Evolutionary conservation across 2,797 vertebrate species (phyloP).

Genomic region (Neosalanx taihuensis): DNA sequence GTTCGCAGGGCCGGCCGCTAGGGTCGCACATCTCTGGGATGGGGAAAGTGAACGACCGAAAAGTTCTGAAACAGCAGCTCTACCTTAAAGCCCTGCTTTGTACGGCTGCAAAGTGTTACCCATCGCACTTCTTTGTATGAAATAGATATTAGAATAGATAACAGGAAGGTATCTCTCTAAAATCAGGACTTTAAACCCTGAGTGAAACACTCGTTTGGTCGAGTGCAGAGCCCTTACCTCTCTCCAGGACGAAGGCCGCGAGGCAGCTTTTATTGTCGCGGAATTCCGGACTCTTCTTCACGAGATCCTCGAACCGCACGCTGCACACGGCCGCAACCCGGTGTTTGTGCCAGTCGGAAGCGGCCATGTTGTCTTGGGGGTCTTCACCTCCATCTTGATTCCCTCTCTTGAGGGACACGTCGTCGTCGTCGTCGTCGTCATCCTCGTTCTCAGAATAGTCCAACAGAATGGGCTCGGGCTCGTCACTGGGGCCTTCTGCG

Average conservation of each 20-base stretch:
- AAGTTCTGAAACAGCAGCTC: not conserved
- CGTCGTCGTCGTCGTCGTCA: constrained; percentile 5
- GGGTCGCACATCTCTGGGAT: constrained; percentile 55
- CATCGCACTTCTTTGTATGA: too few species aligned
- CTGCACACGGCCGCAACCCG: constrained; percentile 67
- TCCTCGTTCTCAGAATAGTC: constrained; percentile 30
- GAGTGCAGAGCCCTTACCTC: constrained; percentile 50
- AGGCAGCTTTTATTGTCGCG: constrained; percentile 66
- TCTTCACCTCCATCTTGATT: constrained; percentile 47
- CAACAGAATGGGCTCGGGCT: not conserved
- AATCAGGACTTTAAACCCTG: not conserved
- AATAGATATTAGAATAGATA: too few species aligned
- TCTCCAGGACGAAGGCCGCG: constrained; percentile 73
- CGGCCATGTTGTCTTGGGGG: not conserved
- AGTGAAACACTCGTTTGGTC: not conserved
- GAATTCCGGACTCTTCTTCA: constrained; percentile 65
- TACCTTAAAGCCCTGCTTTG: not conserved
- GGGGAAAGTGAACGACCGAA: not conserved
- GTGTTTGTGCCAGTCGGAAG: constrained; percentile 66
- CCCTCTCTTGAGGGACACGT: constrained; percentile 25
- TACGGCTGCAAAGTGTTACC: too few species aligned
- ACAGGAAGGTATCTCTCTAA: not conserved
- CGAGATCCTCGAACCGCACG: constrained; percentile 63
- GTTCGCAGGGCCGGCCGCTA: constrained; percentile 39
- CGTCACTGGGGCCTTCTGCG: too few species aligned